Percentiles rank a stretch among this genome's conserved stretches.
These are phyloP conservation scores for Falcunculus frontatus DNA, from an alignment of 2,113 vertebrate species.

Conservation along the genomic window DNA sequence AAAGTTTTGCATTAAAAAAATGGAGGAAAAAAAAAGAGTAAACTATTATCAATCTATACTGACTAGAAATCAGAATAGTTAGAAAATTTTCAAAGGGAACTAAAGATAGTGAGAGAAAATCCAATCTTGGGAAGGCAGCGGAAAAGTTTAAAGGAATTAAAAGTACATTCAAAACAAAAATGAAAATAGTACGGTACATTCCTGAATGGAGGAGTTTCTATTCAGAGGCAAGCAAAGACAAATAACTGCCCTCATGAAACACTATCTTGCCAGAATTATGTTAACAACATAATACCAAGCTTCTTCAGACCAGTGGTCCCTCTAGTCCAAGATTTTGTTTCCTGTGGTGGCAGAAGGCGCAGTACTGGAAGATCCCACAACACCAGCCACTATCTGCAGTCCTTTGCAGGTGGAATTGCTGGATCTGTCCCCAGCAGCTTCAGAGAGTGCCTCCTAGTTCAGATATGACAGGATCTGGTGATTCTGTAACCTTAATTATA, in stretches of 20 bases:
- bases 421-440: background rate
- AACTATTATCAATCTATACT: background rate
- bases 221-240: background rate
- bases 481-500: background rate
- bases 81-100: background rate
- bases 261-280: background rate
- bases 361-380: background rate
- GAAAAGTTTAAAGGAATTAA: background rate
- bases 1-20: background rate
- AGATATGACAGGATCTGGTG: background rate
- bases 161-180: background rate
- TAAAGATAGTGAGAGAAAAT: background rate
- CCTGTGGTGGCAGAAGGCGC: background rate
- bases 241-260: background rate
- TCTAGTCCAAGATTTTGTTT: background rate
- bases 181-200: background rate
- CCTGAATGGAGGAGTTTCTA: background rate
- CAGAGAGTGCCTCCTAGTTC: background rate
- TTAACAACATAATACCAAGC: background rate
- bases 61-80: background rate
- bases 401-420: background rate
- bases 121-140: background rate
- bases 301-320: background rate
- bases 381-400: background rate
- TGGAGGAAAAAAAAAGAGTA: background rate